A percentile compares a stretch with the other conserved stretches of the same genome.
phyloP scores from a whole-genome alignment of 23 tunicate genomes.

The Styela plicata region DNA sequence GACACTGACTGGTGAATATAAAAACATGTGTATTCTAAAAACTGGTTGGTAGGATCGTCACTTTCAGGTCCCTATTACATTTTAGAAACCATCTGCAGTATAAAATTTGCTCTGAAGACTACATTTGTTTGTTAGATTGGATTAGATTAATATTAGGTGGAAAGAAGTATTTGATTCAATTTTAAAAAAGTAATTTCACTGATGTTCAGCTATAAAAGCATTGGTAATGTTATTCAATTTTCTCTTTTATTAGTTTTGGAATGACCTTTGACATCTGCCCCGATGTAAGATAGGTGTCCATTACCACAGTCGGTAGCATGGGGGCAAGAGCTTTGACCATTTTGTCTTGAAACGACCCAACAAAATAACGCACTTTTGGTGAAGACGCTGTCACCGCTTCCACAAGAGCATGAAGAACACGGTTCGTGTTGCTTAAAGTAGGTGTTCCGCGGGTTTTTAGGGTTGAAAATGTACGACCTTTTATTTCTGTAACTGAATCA shows the following conservation, averaged over 20 bases:
- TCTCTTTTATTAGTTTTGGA: slow-evolving; percentile 77
- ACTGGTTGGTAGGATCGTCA: too few species aligned
- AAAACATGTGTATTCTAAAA: too few species aligned
- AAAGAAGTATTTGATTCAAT: too few species aligned
- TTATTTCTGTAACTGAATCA: not conserved
- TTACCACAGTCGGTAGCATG: slow-evolving; percentile 73
- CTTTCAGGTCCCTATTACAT: too few species aligned
- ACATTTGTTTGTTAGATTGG: too few species aligned
- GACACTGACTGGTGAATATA: too few species aligned
- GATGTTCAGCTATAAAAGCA: too few species aligned
- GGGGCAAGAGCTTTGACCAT: slow-evolving; percentile 55
- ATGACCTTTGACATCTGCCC: slow-evolving; percentile 78
- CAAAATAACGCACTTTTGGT: slow-evolving; percentile 88
- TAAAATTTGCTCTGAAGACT: too few species aligned
- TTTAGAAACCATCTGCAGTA: too few species aligned
- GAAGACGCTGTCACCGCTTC: slow-evolving; percentile 75
- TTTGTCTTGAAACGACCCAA: slow-evolving; percentile 75
- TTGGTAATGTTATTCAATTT: slow-evolving; percentile 39
- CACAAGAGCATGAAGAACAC: slow-evolving; percentile 82
- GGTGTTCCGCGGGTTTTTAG: slow-evolving; percentile 47
- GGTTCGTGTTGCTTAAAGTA: slow-evolving; percentile 58
- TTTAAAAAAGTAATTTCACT: too few species aligned
- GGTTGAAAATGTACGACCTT: slow-evolving; percentile 27
- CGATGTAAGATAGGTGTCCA: slow-evolving; percentile 84
- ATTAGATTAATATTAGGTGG: too few species aligned